phyloP scores from a whole-genome alignment of 2,113 vertebrate species.

The Salvator merianae region DNA sequence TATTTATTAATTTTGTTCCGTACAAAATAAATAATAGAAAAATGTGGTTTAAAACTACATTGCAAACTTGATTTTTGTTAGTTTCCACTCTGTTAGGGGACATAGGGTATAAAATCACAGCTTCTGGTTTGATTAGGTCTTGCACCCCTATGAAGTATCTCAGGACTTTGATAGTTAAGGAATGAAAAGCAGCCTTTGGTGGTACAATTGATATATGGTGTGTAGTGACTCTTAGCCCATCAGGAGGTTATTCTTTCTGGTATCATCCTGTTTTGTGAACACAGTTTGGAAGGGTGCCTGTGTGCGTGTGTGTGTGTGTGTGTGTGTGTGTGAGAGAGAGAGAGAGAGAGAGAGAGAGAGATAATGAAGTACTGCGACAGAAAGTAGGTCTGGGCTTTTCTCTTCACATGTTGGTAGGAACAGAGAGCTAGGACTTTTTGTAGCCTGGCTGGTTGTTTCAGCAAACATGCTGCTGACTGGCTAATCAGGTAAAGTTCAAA shows the following conservation, averaged over 20 bases:
- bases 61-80: conserved; percentile 56
- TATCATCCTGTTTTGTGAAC: background rate
- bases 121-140: background rate
- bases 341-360: background rate
- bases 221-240: background rate
- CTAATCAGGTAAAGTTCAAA: background rate
- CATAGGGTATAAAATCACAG: background rate
- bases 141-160: background rate
- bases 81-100: background rate
- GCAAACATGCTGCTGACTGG: background rate
- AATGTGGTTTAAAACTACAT: conserved; percentile 48
- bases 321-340: background rate
- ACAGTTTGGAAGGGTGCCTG: too few species aligned
- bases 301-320: background rate
- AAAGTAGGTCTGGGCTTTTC: background rate
- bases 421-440: background rate
- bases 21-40: conserved; percentile 68
- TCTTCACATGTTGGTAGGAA: background rate
- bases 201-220: background rate
- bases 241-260: background rate
- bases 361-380: background rate
- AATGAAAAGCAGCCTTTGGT: background rate
- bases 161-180: background rate
- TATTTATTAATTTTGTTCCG: conserved; percentile 79
- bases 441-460: background rate